Evolutionary conservation across 2,113 vertebrate species (phyloP).

Genomic region (Syngnathus typhle): DNA sequence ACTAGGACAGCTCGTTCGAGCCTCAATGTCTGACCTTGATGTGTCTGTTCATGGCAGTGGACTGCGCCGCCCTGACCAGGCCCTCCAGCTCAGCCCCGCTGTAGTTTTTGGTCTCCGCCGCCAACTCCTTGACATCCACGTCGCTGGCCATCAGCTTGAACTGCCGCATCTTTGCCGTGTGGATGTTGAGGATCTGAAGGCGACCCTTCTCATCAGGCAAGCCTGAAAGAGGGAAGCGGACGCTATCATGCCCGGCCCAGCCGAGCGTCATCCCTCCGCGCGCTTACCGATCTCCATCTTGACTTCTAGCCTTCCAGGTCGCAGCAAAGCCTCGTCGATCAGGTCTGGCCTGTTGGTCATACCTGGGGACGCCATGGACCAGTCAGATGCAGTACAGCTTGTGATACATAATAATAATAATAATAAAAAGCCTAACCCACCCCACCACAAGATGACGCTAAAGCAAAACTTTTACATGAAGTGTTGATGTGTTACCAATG

Average conservation of each 20-base stretch:
- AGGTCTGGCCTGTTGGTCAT: slow-evolving; percentile 99
- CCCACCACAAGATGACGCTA: too few species aligned
- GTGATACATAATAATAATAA: too few species aligned
- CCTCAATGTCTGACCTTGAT: slow-evolving; percentile 81
- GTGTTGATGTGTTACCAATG: slow-evolving; percentile 74
- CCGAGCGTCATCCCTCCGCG: not conserved
- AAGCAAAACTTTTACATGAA: too few species aligned
- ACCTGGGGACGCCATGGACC: slow-evolving; percentile 63
- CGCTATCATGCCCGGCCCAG: not conserved
- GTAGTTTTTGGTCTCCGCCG: slow-evolving; percentile 93
- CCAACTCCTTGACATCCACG: slow-evolving; percentile 83
- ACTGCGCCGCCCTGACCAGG: slow-evolving; percentile 92
- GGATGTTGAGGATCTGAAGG: slow-evolving; percentile 92
- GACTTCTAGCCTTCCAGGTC: slow-evolving; percentile 93
- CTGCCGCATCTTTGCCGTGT: slow-evolving; percentile 88
- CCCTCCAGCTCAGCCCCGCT: slow-evolving; percentile 95
- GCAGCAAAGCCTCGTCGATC: slow-evolving; percentile 95
- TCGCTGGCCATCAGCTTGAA: slow-evolving; percentile 80
- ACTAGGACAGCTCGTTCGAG: not conserved
- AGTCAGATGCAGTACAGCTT: not conserved
- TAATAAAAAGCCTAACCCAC: too few species aligned
- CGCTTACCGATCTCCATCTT: slow-evolving; percentile 95
- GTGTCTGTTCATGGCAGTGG: slow-evolving; percentile 97
- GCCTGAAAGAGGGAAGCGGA: slow-evolving; percentile 63
- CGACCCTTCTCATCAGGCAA: slow-evolving; percentile 94